Evolutionary conservation across 2,888 invertebrate species (phyloP).

Genomic region (Drosophila seclusa): DNA sequence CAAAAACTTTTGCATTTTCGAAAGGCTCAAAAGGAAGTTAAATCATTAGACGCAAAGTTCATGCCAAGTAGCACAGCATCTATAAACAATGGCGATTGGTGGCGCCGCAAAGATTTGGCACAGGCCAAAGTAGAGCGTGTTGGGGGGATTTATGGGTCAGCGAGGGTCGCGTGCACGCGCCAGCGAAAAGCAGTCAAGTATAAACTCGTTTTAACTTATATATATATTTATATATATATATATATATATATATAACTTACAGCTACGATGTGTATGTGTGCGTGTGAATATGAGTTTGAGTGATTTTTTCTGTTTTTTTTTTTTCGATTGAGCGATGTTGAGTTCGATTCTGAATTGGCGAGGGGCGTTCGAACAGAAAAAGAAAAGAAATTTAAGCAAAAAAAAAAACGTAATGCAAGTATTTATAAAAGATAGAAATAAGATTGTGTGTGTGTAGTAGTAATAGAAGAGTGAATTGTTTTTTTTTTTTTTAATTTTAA

Average conservation of each 20-base stretch:
- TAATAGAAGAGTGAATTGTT: constrained; percentile 18
- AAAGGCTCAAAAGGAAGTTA: constrained; percentile 15
- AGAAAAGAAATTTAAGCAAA: constrained; percentile 4
- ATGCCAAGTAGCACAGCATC: constrained; percentile 14
- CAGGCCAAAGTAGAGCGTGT: constrained; percentile 9
- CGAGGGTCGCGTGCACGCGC: constrained; percentile 22
- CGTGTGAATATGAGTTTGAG: constrained; percentile 8
- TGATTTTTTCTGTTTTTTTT: neutral
- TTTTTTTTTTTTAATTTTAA: constrained; percentile 3
- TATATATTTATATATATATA: constrained; percentile 9
- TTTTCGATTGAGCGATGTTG: constrained; percentile 2
- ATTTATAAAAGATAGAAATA: neutral
- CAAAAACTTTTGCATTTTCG: constrained; percentile 1
- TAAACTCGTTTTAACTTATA: constrained; percentile 31
- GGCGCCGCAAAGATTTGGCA: constrained; percentile 40
- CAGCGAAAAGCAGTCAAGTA: constrained; percentile 61
- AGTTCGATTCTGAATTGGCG: constrained; percentile 1
- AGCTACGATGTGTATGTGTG: constrained; percentile 20
- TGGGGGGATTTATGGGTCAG: constrained; percentile 22
- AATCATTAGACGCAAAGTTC: constrained; percentile 23
- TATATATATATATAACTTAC: constrained; percentile 37
- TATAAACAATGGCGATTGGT: constrained; percentile 32
- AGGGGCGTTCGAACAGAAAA: constrained; percentile 7
- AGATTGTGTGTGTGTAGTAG: constrained; percentile 6
- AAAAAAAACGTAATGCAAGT: constrained; percentile 7